Evolutionary conservation across 2,113 vertebrate species (phyloP), one percentile per base, ranked within the genome.

Genomic region (Plecturocebus donacophilus): DNA sequence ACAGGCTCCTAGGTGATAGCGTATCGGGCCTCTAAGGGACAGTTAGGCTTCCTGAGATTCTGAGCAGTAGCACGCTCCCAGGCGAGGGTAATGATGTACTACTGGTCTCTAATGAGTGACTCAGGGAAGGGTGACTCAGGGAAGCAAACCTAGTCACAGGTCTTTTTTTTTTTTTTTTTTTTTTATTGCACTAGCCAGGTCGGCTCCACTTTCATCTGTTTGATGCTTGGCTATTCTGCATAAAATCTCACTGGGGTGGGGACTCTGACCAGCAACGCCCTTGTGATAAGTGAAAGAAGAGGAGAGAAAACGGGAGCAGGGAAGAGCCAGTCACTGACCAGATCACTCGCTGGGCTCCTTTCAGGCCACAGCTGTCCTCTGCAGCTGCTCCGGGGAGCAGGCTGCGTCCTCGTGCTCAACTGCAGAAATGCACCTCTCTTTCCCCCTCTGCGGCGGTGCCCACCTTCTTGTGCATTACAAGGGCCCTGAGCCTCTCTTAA

Each of bases 221-320:
- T 32, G 25, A 5, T 27, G 91, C 71, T 25, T 32, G 45, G 61
- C 4, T 30, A 38, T 45, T 77, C 23, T 66, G 47, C 13, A 21
- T 64, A 47, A n/a, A n/a, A 40, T 73, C 45, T 82, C 79, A 27
- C 13, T 32, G 7, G 9, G 32, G 6, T 19, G 20, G 47, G 3
- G 19, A 21, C 42, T 32, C 10, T 30, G 52, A 61, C 30, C 45
- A 70, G 66, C 40, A 42, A 0, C 12, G n/a, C 52, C 56, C 30
- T 9, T 14, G 68, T 27, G 17, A 42, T 35, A 10, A 83, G 19
- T 11, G 5, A 25, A 21, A 32, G 42, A 14, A 20, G 13, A 6
- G 8, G 25, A 19, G 32, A 2, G 6, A 14, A 23, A 2, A 4
- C 0, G 10, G n/a, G 14, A 19, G 3, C 0, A 42, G 66, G 35